A percentile compares a stretch with the other conserved stretches of the same genome.
Evolutionary conservation across 1,140 invertebrate genomes (phyloP).

Genomic region (Cotesia chilonis): DNA sequence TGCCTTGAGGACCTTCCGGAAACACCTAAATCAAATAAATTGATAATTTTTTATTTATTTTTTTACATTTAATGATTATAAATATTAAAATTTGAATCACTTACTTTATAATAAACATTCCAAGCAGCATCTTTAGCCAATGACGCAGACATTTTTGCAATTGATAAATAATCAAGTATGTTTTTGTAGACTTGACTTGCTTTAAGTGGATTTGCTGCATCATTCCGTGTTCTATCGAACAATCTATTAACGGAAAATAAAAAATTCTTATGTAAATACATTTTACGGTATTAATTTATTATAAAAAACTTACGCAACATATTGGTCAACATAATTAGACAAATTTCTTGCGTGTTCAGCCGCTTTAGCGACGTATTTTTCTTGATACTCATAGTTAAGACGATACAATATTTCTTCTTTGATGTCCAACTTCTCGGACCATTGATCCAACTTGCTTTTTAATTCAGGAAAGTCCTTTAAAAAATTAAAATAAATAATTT

Average conservation of each 20-base stretch:
- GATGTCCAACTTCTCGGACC: conserved; percentile 63
- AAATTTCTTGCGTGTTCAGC: conserved; percentile 74
- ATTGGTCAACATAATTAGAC: conserved; percentile 70
- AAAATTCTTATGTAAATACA: background rate
- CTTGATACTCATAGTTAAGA: conserved; percentile 73
- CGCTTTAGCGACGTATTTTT: conserved; percentile 73
- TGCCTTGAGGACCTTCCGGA: conserved; percentile 51
- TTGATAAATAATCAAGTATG: conserved; percentile 75
- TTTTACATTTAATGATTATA: background rate
- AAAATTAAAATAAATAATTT: conserved; percentile 15
- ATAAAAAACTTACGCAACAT: conserved; percentile 63
- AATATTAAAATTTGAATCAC: conserved; percentile 4
- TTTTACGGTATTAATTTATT: no score
- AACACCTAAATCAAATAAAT: conserved; percentile 45
- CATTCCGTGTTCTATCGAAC: conserved; percentile 74
- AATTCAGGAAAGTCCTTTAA: conserved; percentile 53
- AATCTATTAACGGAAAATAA: conserved; percentile 62
- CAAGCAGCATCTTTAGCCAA: conserved; percentile 72
- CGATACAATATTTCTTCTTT: conserved; percentile 71
- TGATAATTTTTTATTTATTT: background rate
- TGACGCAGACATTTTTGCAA: conserved; percentile 72
- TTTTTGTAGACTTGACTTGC: conserved; percentile 85
- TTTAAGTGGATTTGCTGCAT: conserved; percentile 75
- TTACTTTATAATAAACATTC: conserved; percentile 68
- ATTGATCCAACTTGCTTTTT: conserved; percentile 53